Conservation (phyloP, 2,113 vertebrate genomes). For the Pangasianodon hypophthalmus region DNA sequence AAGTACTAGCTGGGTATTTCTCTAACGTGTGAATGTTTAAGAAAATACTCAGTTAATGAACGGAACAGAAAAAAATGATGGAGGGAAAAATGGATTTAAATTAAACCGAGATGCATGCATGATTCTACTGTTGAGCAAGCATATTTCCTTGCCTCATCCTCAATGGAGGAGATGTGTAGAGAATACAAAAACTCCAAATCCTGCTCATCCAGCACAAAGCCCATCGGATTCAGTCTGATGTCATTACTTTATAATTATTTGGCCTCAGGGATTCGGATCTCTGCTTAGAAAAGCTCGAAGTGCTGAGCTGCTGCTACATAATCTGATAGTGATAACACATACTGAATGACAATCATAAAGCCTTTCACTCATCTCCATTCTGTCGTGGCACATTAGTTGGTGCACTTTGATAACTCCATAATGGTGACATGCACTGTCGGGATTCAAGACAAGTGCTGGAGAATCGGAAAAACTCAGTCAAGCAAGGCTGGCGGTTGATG, state of each 20-base stretch:
- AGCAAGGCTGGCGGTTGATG: neutral
- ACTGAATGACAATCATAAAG: slow-evolving; percentile 8
- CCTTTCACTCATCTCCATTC: neutral
- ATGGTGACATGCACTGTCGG: neutral
- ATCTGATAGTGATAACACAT: neutral
- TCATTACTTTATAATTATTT: slow-evolving; percentile 31
- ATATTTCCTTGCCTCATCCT: neutral
- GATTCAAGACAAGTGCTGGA: neutral
- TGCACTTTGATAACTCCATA: neutral
- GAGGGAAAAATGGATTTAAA: neutral
- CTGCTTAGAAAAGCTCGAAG: neutral
- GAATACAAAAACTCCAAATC: neutral
- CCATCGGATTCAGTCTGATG: neutral
- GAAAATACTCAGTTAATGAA: neutral
- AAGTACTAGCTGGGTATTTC: neutral
- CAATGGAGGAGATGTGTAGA: neutral
- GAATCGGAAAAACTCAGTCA: neutral
- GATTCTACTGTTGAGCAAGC: neutral
- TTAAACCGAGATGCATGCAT: neutral
- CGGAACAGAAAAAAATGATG: neutral
- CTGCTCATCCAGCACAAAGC: slow-evolving; percentile 15
- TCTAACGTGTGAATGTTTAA: neutral
- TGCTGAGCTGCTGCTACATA: neutral
- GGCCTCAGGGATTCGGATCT: slow-evolving; percentile 6
- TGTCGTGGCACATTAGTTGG: neutral